phyloP scores from a whole-genome alignment of 1,140 invertebrate species.

The Halyomorpha halys region DNA sequence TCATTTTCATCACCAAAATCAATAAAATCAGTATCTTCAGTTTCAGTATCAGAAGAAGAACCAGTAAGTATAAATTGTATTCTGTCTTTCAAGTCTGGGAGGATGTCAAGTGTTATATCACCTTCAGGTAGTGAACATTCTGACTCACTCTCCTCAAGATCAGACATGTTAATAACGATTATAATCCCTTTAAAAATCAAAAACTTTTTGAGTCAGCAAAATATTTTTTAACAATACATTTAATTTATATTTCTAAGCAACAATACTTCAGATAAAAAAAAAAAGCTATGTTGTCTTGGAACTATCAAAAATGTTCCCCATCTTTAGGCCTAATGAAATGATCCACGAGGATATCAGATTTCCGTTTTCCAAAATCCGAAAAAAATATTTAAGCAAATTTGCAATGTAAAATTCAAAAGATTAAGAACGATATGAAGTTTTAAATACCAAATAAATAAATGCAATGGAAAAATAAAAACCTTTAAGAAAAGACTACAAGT shows the following conservation, averaged over 20 bases:
- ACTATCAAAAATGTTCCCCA: background rate
- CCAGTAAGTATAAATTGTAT: background rate
- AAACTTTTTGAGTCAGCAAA: background rate
- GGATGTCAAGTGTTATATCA: background rate
- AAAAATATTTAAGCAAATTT: no score
- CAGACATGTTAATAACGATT: background rate
- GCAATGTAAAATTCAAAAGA: no score
- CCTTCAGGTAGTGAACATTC: background rate
- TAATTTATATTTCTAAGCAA: no score
- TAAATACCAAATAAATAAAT: no score
- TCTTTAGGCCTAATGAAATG: slow-evolving; percentile 9
- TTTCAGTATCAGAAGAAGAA: no score
- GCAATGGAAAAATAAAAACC: no score
- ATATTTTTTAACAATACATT: slow-evolving; percentile 1
- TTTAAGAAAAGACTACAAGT: background rate
- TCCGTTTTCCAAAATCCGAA: background rate
- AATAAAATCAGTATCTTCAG: no score
- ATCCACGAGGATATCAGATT: slow-evolving; percentile 10
- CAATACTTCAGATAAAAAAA: background rate
- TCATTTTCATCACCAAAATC: no score
- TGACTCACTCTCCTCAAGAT: background rate
- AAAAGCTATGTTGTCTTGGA: no score
- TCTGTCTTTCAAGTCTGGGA: background rate
- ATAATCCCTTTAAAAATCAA: background rate
- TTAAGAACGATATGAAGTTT: no score